Conservation (phyloP, 2,113 vertebrate genomes). For the Felis chaus region DNA sequence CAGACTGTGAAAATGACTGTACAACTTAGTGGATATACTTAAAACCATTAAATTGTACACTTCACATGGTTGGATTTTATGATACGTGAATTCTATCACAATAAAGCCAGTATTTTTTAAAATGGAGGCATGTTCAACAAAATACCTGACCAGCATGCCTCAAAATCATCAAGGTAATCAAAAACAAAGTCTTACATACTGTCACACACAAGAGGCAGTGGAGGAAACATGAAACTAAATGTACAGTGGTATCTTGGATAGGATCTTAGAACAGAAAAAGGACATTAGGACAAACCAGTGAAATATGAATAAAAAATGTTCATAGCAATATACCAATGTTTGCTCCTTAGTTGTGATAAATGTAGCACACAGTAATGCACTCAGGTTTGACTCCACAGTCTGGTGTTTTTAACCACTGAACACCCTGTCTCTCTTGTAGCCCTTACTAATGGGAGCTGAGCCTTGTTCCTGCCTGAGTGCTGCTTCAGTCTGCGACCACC, state of each 20-base stretch:
- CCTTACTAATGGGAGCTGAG: neutral
- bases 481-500: neutral
- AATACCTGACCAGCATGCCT: neutral
- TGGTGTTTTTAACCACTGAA: neutral
- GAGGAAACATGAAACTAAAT: neutral
- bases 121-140: neutral
- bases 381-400: neutral
- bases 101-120: neutral
- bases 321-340: neutral
- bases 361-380: neutral
- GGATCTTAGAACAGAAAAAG: neutral
- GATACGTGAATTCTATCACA: neutral
- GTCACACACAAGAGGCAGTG: neutral
- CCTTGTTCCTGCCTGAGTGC: neutral
- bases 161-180: neutral
- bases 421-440: neutral
- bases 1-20: neutral
- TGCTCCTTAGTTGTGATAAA: neutral
- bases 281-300: neutral
- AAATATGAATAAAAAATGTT: neutral
- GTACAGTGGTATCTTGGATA: neutral
- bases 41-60: neutral
- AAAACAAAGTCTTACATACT: neutral
- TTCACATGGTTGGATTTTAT: neutral
- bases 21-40: neutral